Percentiles rank a stretch among this genome's conserved stretches.
phyloP scores from a whole-genome alignment of 2,797 vertebrate genomes.

The Anguilla obscura region DNA sequence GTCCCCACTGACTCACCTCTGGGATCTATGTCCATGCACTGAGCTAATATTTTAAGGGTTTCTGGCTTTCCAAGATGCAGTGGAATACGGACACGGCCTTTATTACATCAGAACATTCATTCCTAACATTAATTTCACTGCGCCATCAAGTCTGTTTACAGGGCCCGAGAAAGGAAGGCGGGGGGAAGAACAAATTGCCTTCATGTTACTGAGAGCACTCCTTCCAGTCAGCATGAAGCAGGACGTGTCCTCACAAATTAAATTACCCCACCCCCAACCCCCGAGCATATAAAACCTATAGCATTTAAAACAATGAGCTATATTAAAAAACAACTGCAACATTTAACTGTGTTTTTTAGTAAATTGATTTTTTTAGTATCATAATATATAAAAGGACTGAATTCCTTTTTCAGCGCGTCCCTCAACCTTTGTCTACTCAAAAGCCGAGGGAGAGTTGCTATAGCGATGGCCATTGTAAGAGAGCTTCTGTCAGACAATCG shows the following conservation, averaged over 20 bases:
- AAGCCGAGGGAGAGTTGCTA: constrained; percentile 61
- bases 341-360: constrained; percentile 60
- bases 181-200: constrained; percentile 67
- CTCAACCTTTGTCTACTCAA: neutral
- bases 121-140: constrained; percentile 63
- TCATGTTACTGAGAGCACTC: constrained; percentile 63
- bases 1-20: too few relatives aligned
- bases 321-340: constrained; percentile 62
- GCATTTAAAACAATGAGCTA: constrained; percentile 67
- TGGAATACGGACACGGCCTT: constrained; percentile 35
- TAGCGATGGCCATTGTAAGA: constrained; percentile 64
- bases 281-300: neutral
- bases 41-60: neutral
- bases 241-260: constrained; percentile 64
- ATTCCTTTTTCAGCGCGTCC: neutral
- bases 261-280: constrained; percentile 38
- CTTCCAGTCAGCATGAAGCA: constrained; percentile 55
- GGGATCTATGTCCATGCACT: neutral
- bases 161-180: constrained; percentile 57
- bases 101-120: constrained; percentile 64
- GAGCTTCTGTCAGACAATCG: constrained; percentile 48
- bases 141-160: constrained; percentile 59
- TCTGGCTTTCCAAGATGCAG: neutral
- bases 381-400: constrained; percentile 41
- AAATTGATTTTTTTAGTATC: constrained; percentile 52